Conservation (phyloP, 2,113 vertebrate genomes). For the Thermophis baileyi region DNA sequence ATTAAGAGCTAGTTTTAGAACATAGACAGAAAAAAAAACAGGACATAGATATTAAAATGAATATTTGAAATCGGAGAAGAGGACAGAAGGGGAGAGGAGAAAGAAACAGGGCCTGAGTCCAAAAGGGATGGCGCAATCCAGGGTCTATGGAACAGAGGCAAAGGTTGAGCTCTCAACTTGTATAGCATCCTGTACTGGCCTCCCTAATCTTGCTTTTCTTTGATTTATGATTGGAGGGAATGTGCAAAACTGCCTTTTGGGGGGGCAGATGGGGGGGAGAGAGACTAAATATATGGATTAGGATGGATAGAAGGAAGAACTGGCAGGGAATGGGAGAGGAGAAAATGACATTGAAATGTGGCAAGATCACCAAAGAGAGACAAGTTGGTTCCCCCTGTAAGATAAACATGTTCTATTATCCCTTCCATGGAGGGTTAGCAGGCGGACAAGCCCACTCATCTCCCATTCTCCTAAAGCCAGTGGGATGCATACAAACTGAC, state of each 20-base stretch:
- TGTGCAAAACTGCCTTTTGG: not conserved
- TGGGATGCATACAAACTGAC: not conserved
- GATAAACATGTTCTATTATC: constrained; percentile 13
- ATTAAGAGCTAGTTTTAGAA: not conserved
- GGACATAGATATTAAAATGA: not conserved
- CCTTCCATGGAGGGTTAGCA: not conserved
- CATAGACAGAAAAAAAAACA: not conserved
- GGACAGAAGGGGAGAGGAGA: not conserved
- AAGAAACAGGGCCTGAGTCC: not conserved
- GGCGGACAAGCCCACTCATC: not conserved
- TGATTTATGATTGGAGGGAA: constrained; percentile 10
- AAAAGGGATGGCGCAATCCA: not conserved
- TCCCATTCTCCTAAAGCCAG: not conserved
- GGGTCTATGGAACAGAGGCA: not conserved
- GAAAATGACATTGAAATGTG: constrained; percentile 1
- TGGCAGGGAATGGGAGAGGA: not conserved
- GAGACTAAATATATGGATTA: not conserved
- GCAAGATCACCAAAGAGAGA: constrained; percentile 15
- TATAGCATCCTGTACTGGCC: not conserved
- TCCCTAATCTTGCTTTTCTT: not conserved
- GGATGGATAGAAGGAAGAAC: not conserved
- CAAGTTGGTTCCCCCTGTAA: constrained; percentile 11
- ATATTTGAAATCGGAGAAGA: not conserved
- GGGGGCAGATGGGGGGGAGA: not conserved
- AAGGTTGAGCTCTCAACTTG: not conserved